A percentile compares a stretch with the other conserved stretches of the same genome.
These are phyloP conservation scores for Chrysemys picta DNA, from an alignment of 2,113 vertebrate species.

Conservation along the genomic window DNA sequence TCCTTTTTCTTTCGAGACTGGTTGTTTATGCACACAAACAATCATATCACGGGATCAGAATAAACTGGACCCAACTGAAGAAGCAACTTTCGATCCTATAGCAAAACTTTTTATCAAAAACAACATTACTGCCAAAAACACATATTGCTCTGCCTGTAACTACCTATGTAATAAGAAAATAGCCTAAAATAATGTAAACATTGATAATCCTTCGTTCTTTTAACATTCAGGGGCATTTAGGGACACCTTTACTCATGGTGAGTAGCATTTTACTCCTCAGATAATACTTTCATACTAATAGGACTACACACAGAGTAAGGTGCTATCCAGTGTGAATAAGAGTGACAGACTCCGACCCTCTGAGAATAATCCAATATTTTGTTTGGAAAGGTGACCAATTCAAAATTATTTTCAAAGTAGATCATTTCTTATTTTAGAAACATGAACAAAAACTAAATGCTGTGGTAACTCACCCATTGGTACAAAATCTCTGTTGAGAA, in stretches of 20 bases:
- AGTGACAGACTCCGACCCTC: accelerated
- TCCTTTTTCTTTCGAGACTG: not conserved
- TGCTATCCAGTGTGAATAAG: accelerated
- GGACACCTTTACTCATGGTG: accelerated
- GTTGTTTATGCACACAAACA: not conserved
- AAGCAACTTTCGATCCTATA: not conserved
- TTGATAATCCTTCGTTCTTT: not conserved
- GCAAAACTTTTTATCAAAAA: not conserved
- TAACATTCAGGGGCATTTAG: accelerated
- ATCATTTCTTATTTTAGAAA: not conserved
- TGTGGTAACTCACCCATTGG: not conserved
- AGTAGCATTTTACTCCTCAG: not conserved
- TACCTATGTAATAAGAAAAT: not conserved
- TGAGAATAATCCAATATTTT: not conserved
- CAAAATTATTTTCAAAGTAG: not conserved
- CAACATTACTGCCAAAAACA: not conserved
- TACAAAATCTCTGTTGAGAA: not conserved
- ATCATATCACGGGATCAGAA: not conserved
- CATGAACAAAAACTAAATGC: not conserved
- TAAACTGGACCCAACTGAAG: not conserved
- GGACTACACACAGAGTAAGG: accelerated
- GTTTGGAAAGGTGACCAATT: not conserved
- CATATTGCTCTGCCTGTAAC: not conserved
- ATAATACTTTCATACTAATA: accelerated
- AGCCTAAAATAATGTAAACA: not conserved